Conservation (phyloP, 2,113 vertebrate species). For the Nothobranchius furzeri region DNA sequence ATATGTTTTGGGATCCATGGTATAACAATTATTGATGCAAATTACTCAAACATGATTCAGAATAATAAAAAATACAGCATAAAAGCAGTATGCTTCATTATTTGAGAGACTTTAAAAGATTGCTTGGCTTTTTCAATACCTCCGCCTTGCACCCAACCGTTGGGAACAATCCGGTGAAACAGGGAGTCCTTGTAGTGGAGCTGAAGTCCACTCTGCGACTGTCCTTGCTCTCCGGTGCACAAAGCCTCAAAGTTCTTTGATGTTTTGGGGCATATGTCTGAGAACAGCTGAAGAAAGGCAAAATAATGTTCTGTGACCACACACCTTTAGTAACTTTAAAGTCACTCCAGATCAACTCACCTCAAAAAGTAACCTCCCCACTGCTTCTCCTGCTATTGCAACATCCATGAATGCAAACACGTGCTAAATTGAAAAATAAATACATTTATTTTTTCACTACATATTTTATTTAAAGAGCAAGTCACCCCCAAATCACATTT, state of each 20-base stretch:
- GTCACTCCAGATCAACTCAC: constrained; percentile 61
- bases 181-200: constrained; percentile 84
- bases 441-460: neutral
- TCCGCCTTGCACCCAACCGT: constrained; percentile 92
- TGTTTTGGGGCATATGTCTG: constrained; percentile 87
- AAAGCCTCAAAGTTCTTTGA: constrained; percentile 86
- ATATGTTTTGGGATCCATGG: too few relatives aligned
- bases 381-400: constrained; percentile 68
- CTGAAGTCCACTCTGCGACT: constrained; percentile 57
- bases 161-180: constrained; percentile 87
- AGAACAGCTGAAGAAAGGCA: constrained; percentile 83
- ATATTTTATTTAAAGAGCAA: too few relatives aligned
- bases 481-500: too few relatives aligned
- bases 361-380: constrained; percentile 87
- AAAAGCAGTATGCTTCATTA: too few relatives aligned
- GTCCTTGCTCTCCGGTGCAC: constrained; percentile 81
- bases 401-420: constrained; percentile 87
- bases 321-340: neutral
- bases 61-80: too few relatives aligned
- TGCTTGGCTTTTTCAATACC: constrained; percentile 64
- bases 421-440: constrained; percentile 65
- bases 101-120: too few relatives aligned
- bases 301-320: neutral
- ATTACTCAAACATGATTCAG: too few relatives aligned
- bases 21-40: too few relatives aligned